Evolutionary conservation across 2,113 vertebrate species (phyloP).

Genomic region (Chaetodon trifascialis): DNA sequence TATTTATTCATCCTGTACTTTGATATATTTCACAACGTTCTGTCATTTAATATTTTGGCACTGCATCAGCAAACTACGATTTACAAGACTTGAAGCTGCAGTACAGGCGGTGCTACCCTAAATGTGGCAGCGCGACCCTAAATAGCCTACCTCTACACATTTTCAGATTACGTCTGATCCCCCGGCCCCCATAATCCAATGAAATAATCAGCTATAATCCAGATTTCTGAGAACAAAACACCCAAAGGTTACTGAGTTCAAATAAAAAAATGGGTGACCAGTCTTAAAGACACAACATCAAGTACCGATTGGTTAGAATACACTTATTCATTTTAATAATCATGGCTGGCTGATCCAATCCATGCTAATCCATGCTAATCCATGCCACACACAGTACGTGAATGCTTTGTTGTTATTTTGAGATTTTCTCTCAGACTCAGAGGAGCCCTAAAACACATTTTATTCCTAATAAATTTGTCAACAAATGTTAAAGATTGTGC

Average conservation of each 20-base stretch:
- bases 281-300: constrained; percentile 8
- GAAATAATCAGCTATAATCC: constrained; percentile 64
- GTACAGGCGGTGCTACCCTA: constrained; percentile 1
- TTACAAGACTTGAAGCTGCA: not conserved
- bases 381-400: not conserved
- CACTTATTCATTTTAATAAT: not conserved
- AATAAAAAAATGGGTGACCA: constrained; percentile 25
- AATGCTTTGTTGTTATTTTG: constrained; percentile 9
- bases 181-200: constrained; percentile 64
- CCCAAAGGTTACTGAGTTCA: constrained; percentile 34
- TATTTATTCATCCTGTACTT: no score
- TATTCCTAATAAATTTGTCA: not conserved
- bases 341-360: not conserved
- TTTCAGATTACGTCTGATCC: constrained; percentile 69
- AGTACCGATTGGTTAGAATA: not conserved
- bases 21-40: not conserved
- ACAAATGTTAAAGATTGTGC: not conserved
- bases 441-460: not conserved
- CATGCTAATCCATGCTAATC: not conserved
- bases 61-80: not conserved
- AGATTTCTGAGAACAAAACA: constrained; percentile 48
- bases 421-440: not conserved
- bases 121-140: constrained; percentile 16
- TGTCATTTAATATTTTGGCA: not conserved
- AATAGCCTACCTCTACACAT: constrained; percentile 66